Base-by-base conservation (phyloP, 2,888 invertebrate genomes). In the Chymomyza caudatula region DNA sequence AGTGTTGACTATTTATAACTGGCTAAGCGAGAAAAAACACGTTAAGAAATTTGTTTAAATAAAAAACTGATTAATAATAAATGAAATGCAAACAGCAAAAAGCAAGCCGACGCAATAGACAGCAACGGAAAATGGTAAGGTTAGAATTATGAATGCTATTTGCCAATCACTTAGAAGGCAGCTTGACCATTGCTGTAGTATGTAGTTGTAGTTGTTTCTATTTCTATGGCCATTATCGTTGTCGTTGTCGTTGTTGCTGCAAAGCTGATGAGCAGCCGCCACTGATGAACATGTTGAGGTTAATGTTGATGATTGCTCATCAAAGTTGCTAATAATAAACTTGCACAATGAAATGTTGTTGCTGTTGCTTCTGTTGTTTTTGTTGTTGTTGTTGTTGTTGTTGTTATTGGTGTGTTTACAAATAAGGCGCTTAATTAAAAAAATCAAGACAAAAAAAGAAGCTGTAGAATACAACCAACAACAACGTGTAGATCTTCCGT, bases 361-460 rank as follows among this genome's bases (percentile, higher is more conserved):
- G 55, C 37, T 60, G 23, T 62, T 63, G 15, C 17, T 68, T 47
- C n/a, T 51, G n/a, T 22, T 20, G 25, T 53, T 23, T n/a, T 17
- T 54, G 51, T 69, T 70, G 19, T 49, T 52, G 49, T 43, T 73
- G 19, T 49, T 52, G 49, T 43, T 73, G 55, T 63, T 47, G 25
- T 20, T 56, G 20, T 19, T 37, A 37, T 37, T 37, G 29, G 29
- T 37, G 11, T 43, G 4, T 17, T 49, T 57, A 59, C 76, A 77
- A 84, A 84, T 81, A 85, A 69, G 86, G 81, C 71, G 70, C 81
- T 78, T 81, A 80, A 84, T 80, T 80, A 80, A 80, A 83, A 77
- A 69, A 72, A n/a, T n/a, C 44, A 57, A 55, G 57, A 57, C 49
- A 49, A 63, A 60, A 22, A 68, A 49, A 55, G 51, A 25, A 52